Evolutionary conservation across 2,797 vertebrate genomes (phyloP).

Genomic region (Novumbra hubbsi): DNA sequence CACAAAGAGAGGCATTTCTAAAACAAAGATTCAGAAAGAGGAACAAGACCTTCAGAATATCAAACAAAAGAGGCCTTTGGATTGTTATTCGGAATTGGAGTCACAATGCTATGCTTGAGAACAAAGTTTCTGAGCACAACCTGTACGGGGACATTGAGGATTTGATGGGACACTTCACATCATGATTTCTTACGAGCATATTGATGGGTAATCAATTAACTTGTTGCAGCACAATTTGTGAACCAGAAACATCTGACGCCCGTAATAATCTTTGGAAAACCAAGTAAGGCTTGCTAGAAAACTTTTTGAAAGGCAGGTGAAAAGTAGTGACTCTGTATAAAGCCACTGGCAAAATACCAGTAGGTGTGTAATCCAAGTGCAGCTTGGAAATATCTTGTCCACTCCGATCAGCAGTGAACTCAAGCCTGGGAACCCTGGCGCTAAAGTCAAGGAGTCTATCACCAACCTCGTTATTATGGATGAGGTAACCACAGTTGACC

Average conservation of each 20-base stretch:
- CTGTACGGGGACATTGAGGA: too few relatives aligned
- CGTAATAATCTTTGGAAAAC: background rate
- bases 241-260: background rate
- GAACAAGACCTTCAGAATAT: background rate
- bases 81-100: background rate
- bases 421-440: too few relatives aligned
- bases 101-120: background rate
- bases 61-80: background rate
- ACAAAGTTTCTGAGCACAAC: too few relatives aligned
- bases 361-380: too few relatives aligned
- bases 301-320: too few relatives aligned
- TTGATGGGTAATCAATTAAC: background rate
- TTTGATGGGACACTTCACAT: background rate
- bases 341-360: too few relatives aligned
- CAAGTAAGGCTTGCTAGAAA: too few relatives aligned
- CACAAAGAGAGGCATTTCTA: background rate
- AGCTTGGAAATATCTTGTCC: too few relatives aligned
- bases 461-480: slow-evolving; percentile 13
- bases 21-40: background rate
- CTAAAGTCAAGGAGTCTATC: background rate
- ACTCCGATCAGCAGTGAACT: too few relatives aligned
- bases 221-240: background rate
- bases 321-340: too few relatives aligned
- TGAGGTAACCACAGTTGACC: slow-evolving; percentile 17
- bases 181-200: background rate